phyloP scores from a whole-genome alignment of 2,797 vertebrate genomes.

The Coracias cyanogaster region DNA sequence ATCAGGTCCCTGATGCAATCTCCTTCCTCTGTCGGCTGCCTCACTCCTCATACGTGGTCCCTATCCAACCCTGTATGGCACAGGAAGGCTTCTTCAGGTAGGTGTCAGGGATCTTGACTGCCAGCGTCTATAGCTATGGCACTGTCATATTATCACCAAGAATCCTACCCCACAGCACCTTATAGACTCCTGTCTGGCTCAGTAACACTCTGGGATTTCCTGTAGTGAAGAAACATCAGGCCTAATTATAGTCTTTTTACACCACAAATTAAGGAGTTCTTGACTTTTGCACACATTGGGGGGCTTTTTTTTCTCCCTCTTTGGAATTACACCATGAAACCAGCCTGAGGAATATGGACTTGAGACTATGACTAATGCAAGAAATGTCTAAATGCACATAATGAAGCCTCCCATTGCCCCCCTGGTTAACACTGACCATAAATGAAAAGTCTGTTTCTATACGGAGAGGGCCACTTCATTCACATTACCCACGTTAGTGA shows the following conservation, averaged over 20 bases:
- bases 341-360: background rate
- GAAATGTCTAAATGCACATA: background rate
- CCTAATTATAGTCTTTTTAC: background rate
- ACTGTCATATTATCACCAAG: background rate
- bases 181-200: background rate
- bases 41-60: background rate
- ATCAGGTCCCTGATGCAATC: background rate
- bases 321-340: background rate
- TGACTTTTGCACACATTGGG: background rate
- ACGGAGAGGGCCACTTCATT: background rate
- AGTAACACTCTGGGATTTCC: background rate
- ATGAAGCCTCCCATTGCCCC: background rate
- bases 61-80: rapidly evolving
- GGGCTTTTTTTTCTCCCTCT: rapidly evolving
- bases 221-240: background rate
- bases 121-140: rapidly evolving
- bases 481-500: background rate
- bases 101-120: background rate
- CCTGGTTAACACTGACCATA: background rate
- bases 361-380: background rate
- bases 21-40: background rate
- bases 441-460: background rate
- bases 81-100: background rate
- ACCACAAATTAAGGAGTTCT: background rate
- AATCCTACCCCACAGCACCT: background rate